Evolutionary conservation across 2,113 vertebrate species (phyloP).

Genomic region (Nothocercus julius): DNA sequence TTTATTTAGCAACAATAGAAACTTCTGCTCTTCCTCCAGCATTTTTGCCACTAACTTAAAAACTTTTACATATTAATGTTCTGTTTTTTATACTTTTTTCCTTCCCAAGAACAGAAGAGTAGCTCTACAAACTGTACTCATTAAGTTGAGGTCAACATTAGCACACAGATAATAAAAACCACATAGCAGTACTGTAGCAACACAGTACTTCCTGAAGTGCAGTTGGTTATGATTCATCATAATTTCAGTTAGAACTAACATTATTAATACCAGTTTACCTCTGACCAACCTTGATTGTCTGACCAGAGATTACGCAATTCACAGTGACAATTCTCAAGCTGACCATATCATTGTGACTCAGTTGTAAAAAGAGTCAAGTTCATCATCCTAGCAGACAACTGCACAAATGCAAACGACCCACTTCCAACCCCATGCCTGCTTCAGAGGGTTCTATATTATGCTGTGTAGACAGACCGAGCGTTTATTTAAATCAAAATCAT

Average conservation of each 20-base stretch:
- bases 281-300: neutral
- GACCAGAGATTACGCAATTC: neutral
- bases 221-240: accelerated
- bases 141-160: neutral
- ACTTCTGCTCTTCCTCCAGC: neutral
- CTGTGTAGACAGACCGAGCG: accelerated
- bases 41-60: neutral
- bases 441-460: neutral
- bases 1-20: neutral
- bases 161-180: neutral
- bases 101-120: neutral
- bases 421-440: accelerated
- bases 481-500: neutral
- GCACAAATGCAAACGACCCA: neutral
- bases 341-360: neutral
- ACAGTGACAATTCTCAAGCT: neutral
- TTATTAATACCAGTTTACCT: neutral
- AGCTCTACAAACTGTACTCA: neutral
- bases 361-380: neutral
- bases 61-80: neutral
- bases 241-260: neutral
- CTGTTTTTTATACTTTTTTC: neutral
- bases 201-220: neutral
- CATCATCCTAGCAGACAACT: neutral
- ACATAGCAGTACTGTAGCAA: neutral